phyloP scores from a whole-genome alignment of 2,888 invertebrate genomes.

The Mechanitis mazaeus region DNA sequence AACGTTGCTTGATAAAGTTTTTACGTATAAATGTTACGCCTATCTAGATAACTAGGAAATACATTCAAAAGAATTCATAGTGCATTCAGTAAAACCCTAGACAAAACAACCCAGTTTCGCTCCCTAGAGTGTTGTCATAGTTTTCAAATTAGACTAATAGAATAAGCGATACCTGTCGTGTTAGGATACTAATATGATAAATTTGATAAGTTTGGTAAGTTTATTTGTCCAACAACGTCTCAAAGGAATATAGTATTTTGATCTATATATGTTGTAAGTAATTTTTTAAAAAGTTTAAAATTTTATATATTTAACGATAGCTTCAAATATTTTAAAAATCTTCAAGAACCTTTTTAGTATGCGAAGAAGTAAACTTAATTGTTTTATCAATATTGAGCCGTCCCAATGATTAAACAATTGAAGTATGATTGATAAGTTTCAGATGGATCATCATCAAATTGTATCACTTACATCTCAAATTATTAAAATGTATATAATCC shows the following conservation, averaged over 20 bases:
- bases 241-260: not conserved
- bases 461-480: not conserved
- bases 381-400: not conserved
- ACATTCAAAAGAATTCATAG: slow-evolving; percentile 13
- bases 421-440: not conserved
- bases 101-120: not conserved
- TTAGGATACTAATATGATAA: not conserved
- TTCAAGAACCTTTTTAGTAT: not conserved
- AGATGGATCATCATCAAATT: not conserved
- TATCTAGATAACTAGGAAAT: slow-evolving; percentile 16
- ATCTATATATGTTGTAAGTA: too few relatives aligned
- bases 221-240: not conserved
- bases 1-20: slow-evolving; percentile 16
- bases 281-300: too few relatives aligned
- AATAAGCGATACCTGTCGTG: not conserved
- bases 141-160: not conserved
- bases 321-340: not conserved
- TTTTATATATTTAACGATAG: too few relatives aligned
- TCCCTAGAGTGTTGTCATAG: slow-evolving; percentile 3
- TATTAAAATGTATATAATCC: not conserved
- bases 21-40: slow-evolving; percentile 12
- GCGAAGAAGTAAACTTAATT: not conserved
- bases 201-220: not conserved
- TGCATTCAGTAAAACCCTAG: slow-evolving; percentile 9
- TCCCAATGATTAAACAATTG: not conserved